Conservation (phyloP, 1,140 invertebrate species). For the Probaryconus sp. region DNA sequence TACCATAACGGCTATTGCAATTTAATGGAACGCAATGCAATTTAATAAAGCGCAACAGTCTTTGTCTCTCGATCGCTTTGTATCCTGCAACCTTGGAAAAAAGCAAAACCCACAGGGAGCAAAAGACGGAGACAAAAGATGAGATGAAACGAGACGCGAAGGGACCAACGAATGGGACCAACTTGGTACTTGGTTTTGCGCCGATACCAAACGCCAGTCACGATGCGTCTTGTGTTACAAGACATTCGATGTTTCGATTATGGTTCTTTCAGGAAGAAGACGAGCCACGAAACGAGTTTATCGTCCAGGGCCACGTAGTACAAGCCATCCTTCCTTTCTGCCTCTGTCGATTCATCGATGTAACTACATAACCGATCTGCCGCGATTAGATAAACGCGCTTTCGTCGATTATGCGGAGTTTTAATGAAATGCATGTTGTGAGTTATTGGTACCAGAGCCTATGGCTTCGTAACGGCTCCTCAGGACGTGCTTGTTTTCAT, state of each 20-base stretch:
- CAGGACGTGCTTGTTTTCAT: conserved; percentile 41
- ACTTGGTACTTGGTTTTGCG: conserved; percentile 41
- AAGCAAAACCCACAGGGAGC: conserved; percentile 12
- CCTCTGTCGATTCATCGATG: conserved; percentile 49
- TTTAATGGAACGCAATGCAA: no score
- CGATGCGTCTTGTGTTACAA: conserved; percentile 60
- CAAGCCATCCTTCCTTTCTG: conserved; percentile 45
- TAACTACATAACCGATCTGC: conserved; percentile 48
- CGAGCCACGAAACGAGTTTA: conserved; percentile 58
- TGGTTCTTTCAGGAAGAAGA: conserved; percentile 64
- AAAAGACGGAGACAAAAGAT: conserved; percentile 37
- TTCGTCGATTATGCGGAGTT: conserved; percentile 48
- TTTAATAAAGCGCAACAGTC: no score
- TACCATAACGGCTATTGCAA: no score
- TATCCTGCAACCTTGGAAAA: no score
- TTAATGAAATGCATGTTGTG: conserved; percentile 50
- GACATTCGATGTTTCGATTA: conserved; percentile 62
- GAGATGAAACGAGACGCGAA: conserved; percentile 45
- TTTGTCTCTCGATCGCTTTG: no score
- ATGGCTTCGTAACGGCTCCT: conserved; percentile 27
- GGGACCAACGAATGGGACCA: conserved; percentile 44
- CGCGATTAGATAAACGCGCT: conserved; percentile 42
- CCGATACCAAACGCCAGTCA: conserved; percentile 57
- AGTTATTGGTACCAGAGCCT: conserved; percentile 51
- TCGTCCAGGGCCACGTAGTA: conserved; percentile 47